These are phyloP conservation scores for Eilema sororculum DNA, from an alignment of 2,888 invertebrate species.

Conservation along the genomic window DNA sequence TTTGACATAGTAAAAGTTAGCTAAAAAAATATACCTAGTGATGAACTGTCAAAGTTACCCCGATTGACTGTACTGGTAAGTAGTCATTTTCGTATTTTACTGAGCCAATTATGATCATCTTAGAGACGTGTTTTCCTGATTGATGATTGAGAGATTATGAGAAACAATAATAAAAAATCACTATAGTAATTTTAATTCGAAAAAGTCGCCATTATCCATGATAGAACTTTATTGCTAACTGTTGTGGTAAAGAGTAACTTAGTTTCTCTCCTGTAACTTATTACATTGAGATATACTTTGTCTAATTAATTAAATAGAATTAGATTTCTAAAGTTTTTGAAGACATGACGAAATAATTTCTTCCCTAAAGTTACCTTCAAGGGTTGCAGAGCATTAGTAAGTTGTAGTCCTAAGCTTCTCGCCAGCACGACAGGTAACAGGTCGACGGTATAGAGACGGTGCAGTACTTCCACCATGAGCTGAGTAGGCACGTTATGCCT, in stretches of 20 bases:
- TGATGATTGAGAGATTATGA: too few relatives aligned
- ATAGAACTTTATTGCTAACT: not conserved
- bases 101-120: too few relatives aligned
- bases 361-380: constrained; percentile 88
- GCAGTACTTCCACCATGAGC: constrained; percentile 94
- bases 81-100: too few relatives aligned
- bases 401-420: constrained; percentile 93
- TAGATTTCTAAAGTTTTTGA: not conserved
- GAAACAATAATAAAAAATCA: too few relatives aligned
- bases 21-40: too few relatives aligned
- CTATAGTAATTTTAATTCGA: not conserved
- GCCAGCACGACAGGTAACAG: constrained; percentile 92
- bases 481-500: constrained; percentile 96
- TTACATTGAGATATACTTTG: too few relatives aligned
- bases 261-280: not conserved
- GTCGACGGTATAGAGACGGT: constrained; percentile 92
- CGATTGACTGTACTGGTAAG: too few relatives aligned
- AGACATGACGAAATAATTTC: not conserved
- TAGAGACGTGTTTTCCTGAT: too few relatives aligned
- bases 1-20: too few relatives aligned
- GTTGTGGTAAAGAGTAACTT: not conserved
- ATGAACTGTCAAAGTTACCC: too few relatives aligned
- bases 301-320: too few relatives aligned
- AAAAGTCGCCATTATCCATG: not conserved
- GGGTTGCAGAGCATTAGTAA: constrained; percentile 91